phyloP scores from a whole-genome alignment of 2,797 vertebrate species.

The Darevskia mixta region DNA sequence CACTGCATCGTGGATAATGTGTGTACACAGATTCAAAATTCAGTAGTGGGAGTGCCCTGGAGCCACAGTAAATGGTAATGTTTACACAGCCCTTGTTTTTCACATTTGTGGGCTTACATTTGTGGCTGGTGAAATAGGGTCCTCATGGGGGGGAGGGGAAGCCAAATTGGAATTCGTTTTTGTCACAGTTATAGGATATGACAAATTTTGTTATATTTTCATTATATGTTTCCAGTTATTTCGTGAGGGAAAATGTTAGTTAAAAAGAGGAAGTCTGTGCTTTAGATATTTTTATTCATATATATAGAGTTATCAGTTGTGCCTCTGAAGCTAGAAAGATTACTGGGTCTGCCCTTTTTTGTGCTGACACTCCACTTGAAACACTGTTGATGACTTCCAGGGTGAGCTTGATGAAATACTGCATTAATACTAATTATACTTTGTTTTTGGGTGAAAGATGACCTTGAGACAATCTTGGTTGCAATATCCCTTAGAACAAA shows the following conservation, averaged over 20 bases:
- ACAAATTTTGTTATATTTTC: conserved; percentile 23
- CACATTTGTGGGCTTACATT: no score
- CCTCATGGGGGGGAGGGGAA: no score
- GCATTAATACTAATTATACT: conserved; percentile 78
- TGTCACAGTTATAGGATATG: conserved; percentile 29
- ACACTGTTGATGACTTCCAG: conserved; percentile 74
- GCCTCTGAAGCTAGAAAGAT: conserved; percentile 78
- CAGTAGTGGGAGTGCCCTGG: no score
- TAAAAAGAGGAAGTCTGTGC: conserved; percentile 54
- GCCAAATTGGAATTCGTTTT: background rate
- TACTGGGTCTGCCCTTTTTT: conserved; percentile 64
- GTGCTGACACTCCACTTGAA: conserved; percentile 75
- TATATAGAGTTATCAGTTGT: conserved; percentile 63
- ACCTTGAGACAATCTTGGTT: conserved; percentile 69
- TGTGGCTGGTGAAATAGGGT: no score
- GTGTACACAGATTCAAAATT: no score
- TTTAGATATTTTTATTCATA: conserved; percentile 31
- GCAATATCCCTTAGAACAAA: conserved; percentile 59
- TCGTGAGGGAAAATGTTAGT: conserved; percentile 13
- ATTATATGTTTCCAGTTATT: conserved; percentile 27
- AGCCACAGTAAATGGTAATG: no score
- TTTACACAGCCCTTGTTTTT: no score
- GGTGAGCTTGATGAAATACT: conserved; percentile 70
- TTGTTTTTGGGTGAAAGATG: conserved; percentile 73
- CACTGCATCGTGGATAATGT: no score